Base-by-base conservation (phyloP, 2,888 invertebrate species). In the Melolontha melolontha region DNA sequence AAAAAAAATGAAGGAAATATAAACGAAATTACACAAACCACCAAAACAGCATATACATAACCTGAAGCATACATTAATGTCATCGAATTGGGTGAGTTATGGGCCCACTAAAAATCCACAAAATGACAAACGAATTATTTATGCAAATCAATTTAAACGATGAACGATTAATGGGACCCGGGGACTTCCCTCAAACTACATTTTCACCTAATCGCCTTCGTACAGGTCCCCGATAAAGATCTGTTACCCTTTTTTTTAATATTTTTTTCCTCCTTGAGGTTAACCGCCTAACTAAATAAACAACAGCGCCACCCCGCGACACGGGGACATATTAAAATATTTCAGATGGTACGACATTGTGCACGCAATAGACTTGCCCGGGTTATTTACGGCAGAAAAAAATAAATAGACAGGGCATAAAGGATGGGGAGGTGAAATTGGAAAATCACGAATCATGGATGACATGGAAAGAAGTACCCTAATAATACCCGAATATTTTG, bases 261-360 rank as follows among this genome's bases (percentile, higher is more conserved):
- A 34, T 34, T 34, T 34, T 34, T 34, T 34, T 34, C n/a, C 51
- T 29, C 51, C 22, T 22, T n/a, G 51, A 29, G 51, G 51, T 17
- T 49, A 50, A 50, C 8, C 51, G 8, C 10, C 40, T 54, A 39
- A 54, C 54, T 39, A 54, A 54, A 54, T 54, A 54, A 54, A 54
- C 40, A 44, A 40, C 39, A 22, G 12, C 47, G 41, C 34, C 50
- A 41, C 39, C 59, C 59, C 29, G 12, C 12, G 12, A 27, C 12
- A 22, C 17, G 34, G 59, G 57, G 55, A 40, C 54, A 66, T 59
- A 72, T 72, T 71, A 72, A 69, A 69, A 71, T 69, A 69, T 70
- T 71, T 70, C 54, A 72, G 68, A 68, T 72, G 72, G 69, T 72
- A 69, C 70, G 69, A 64, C 55, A 57, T 57, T 66, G 69, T 16